Conservation (phyloP, 2,888 invertebrate genomes). For the Eretmocerus hayati region DNA sequence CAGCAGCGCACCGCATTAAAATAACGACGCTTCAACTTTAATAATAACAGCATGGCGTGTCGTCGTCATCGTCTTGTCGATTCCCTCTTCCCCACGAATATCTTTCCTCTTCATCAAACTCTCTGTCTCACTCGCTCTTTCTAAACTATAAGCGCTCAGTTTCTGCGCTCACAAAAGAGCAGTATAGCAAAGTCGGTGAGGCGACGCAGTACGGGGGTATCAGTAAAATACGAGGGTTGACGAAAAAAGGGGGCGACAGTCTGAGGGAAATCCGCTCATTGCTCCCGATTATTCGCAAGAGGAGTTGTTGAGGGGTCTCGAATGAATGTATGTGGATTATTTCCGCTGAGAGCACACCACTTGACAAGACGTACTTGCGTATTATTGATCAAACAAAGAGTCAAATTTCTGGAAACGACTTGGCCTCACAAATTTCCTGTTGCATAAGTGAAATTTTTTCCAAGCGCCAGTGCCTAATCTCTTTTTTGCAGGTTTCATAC, state of each 20-base stretch:
- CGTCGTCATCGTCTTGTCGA: background rate
- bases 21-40: slow-evolving; percentile 14
- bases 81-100: too few relatives aligned
- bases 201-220: background rate
- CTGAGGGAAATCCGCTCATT: slow-evolving; percentile 19
- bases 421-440: too few relatives aligned
- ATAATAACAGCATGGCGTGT: slow-evolving; percentile 5
- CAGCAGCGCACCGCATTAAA: slow-evolving; percentile 3
- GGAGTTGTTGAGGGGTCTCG: slow-evolving; percentile 9
- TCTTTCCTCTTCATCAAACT: background rate
- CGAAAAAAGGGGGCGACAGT: slow-evolving; percentile 11
- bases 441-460: too few relatives aligned
- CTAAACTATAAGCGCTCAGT: too few relatives aligned
- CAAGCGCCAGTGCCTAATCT: too few relatives aligned
- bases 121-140: background rate
- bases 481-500: too few relatives aligned
- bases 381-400: too few relatives aligned
- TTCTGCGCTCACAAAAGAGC: slow-evolving; percentile 15
- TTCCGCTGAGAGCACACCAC: background rate
- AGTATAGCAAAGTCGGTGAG: slow-evolving; percentile 1
- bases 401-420: too few relatives aligned
- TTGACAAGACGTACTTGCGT: background rate
- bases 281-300: slow-evolving; percentile 17
- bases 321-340: slow-evolving; percentile 1
- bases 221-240: background rate